Evolutionary conservation across 2,888 invertebrate genomes (phyloP).

Genomic region (Caenorhabditis afra): DNA sequence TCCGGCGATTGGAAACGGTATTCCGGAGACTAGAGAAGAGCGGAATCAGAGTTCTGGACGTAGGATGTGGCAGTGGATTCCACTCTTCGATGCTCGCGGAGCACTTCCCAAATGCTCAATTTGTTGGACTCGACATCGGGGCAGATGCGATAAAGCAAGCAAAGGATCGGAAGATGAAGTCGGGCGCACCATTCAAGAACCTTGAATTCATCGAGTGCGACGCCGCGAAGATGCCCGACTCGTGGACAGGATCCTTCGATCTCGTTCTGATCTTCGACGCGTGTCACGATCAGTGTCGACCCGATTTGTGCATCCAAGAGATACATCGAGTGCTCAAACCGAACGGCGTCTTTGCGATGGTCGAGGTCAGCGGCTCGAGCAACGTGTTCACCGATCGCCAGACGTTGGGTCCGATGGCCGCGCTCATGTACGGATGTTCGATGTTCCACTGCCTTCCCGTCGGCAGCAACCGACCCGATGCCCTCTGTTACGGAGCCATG

Average conservation of each 20-base stretch:
- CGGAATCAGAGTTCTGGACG: conserved; percentile 65
- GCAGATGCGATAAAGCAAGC: conserved; percentile 62
- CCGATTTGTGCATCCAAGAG: conserved; percentile 73
- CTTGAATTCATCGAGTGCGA: conserved; percentile 64
- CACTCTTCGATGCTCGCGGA: conserved; percentile 57
- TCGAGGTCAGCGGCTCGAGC: conserved; percentile 68
- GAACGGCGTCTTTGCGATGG: conserved; percentile 72
- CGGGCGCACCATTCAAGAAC: conserved; percentile 48
- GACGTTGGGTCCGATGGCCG: conserved; percentile 45
- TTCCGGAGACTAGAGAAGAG: conserved; percentile 12
- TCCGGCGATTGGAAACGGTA: conserved; percentile 48
- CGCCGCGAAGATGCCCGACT: conserved; percentile 62
- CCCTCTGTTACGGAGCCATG: conserved; percentile 69
- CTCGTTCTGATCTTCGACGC: conserved; percentile 73
- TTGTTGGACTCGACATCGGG: conserved; percentile 71
- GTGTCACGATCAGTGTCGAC: conserved; percentile 73
- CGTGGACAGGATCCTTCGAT: conserved; percentile 70
- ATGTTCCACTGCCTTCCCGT: conserved; percentile 75
- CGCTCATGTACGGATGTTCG: conserved; percentile 64
- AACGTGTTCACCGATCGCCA: conserved; percentile 52
- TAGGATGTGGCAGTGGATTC: conserved; percentile 53
- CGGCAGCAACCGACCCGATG: conserved; percentile 70
- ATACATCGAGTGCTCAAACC: conserved; percentile 74
- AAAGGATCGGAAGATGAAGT: conserved; percentile 13
- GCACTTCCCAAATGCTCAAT: conserved; percentile 66